Evolutionary conservation across 2,113 vertebrate genomes (phyloP).

Genomic region (Phalacrocorax brasilianus): DNA sequence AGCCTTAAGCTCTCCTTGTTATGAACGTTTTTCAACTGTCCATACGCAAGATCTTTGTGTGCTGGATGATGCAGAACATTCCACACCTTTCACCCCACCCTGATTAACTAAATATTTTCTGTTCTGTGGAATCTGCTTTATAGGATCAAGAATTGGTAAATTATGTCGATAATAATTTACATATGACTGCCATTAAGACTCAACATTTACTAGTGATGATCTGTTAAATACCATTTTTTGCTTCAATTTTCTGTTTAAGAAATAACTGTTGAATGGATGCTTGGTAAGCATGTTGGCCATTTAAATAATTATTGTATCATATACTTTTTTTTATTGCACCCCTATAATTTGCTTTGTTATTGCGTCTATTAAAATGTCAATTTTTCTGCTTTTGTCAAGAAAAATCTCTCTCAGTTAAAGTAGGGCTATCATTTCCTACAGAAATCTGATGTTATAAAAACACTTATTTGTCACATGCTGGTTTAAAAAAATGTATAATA

Average conservation of each 20-base stretch:
- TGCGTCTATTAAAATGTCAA: not conserved
- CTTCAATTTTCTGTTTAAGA: not conserved
- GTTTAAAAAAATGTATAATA: not conserved
- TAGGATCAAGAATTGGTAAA: not conserved
- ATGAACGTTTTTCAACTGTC: not conserved
- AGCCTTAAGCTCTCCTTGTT: not conserved
- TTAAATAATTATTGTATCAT: not conserved
- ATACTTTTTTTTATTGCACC: not conserved
- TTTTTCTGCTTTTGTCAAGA: not conserved
- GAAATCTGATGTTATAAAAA: not conserved
- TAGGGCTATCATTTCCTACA: not conserved
- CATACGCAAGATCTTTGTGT: not conserved
- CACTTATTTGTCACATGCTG: not conserved
- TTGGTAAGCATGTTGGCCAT: not conserved
- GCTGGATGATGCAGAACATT: not conserved
- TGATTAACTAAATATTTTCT: not conserved
- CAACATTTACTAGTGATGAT: not conserved
- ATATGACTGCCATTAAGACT: not conserved
- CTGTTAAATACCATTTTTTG: not conserved
- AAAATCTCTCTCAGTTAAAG: not conserved
- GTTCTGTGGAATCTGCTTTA: not conserved
- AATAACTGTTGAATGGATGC: not conserved
- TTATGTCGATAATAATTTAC: not conserved
- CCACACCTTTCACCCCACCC: not conserved
- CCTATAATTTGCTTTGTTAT: not conserved